A percentile compares a stretch with the other conserved stretches of the same genome.
Evolutionary conservation across 2,888 invertebrate species (phyloP).

Genomic region (Bombyx huttoni): DNA sequence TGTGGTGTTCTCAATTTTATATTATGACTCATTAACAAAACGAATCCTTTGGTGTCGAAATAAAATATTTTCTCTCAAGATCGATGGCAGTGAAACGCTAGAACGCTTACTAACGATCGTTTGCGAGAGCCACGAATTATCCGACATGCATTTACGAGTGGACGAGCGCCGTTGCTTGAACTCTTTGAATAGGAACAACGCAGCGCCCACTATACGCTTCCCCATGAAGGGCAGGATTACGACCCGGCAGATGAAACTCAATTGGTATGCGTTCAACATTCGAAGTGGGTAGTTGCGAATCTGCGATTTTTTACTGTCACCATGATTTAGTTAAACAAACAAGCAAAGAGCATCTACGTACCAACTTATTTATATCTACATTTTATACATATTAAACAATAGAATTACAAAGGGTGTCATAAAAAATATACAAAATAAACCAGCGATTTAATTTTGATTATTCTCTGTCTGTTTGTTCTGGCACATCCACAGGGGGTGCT

Average conservation of each 20-base stretch:
- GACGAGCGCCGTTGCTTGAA: conserved; percentile 81
- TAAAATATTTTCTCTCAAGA: conserved; percentile 32
- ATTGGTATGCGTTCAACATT: conserved; percentile 67
- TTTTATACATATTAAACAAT: no score
- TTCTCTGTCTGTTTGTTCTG: no score
- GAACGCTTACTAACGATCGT: conserved; percentile 68
- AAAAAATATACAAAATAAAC: no score
- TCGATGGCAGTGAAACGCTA: conserved; percentile 72
- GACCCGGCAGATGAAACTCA: conserved; percentile 82
- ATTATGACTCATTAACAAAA: no score
- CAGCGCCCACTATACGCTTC: conserved; percentile 73
- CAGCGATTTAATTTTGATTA: no score
- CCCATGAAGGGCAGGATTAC: conserved; percentile 80
- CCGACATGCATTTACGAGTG: conserved; percentile 77
- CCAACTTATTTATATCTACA: no score
- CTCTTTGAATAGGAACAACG: conserved; percentile 75
- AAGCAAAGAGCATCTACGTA: no score
- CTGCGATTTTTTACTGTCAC: not conserved
- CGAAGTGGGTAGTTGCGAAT: not conserved
- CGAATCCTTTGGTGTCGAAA: not conserved
- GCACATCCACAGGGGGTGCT: no score
- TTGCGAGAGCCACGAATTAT: conserved; percentile 77
- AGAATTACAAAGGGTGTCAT: no score
- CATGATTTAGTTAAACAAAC: no score
- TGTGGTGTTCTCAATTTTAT: no score